Evolutionary conservation across 2,888 invertebrate species (phyloP).

Genomic region (Pachymerium ferrugineum): DNA sequence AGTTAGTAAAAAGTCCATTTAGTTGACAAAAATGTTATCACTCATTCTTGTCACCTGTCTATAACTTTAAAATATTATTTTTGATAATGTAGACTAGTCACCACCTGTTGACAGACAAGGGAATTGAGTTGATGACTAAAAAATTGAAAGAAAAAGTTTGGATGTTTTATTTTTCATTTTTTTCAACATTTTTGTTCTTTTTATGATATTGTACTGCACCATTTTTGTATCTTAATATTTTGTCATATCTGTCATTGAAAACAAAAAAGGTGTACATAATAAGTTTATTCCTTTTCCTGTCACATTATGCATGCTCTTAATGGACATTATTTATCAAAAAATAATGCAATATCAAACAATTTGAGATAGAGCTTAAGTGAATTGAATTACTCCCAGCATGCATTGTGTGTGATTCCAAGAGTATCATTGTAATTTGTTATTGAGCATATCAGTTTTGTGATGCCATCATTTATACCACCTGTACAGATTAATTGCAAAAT

Average conservation of each 20-base stretch:
- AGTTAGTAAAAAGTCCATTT: constrained; percentile 1
- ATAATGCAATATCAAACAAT: no score
- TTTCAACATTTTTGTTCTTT: not conserved
- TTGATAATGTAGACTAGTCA: constrained; percentile 15
- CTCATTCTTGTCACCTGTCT: constrained; percentile 21
- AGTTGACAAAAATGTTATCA: constrained; percentile 17
- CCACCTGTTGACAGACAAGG: constrained; percentile 18
- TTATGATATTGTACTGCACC: not conserved
- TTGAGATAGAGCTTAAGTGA: not conserved
- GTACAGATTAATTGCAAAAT: not conserved
- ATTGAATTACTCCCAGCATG: not conserved
- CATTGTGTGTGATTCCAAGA: constrained; percentile 18
- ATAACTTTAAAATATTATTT: constrained; percentile 14
- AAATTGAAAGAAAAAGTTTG: not conserved
- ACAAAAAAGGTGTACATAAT: not conserved
- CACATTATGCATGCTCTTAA: not conserved
- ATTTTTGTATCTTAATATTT: not conserved
- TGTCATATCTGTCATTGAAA: not conserved
- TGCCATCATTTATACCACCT: not conserved
- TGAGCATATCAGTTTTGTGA: constrained; percentile 21
- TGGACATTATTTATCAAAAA: not conserved
- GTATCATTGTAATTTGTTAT: constrained; percentile 20
- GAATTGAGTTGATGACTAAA: constrained; percentile 12
- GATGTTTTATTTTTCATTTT: not conserved
- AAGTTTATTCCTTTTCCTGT: not conserved